These are phyloP conservation scores for Sturnira hondurensis DNA, from an alignment of 2,113 vertebrate species.

Conservation along the genomic window DNA sequence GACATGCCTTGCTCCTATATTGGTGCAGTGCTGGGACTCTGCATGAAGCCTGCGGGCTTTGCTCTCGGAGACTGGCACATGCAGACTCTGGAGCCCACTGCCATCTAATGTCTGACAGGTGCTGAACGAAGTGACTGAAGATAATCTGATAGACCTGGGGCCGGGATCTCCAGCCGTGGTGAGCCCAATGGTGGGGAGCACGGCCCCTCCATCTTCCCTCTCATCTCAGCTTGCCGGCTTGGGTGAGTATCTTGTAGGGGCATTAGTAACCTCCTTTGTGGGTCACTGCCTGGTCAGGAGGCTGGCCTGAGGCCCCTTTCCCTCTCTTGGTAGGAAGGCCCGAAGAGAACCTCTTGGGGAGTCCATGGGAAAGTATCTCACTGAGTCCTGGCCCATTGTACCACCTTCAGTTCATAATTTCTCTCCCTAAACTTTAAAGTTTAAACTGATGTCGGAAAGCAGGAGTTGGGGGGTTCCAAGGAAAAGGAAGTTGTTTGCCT, in stretches of 20 bases:
- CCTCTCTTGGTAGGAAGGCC: background rate
- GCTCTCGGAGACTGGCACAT: rapidly evolving
- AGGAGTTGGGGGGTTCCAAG: background rate
- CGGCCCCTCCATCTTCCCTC: conserved; percentile 85
- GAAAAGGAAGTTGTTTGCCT: background rate
- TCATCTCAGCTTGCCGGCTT: conserved; percentile 93
- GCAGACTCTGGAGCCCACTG: background rate
- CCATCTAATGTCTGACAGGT: conserved; percentile 81
- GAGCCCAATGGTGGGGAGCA: conserved; percentile 89
- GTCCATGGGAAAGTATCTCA: background rate
- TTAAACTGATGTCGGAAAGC: background rate
- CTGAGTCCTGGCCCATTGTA: background rate
- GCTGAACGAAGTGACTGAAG: conserved; percentile 93
- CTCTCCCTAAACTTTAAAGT: background rate
- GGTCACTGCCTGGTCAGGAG: conserved; percentile 83
- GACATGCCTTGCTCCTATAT: background rate
- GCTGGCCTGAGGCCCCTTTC: conserved; percentile 81
- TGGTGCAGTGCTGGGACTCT: too few species aligned
- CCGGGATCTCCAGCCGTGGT: conserved; percentile 97
- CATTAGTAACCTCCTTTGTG: background rate
- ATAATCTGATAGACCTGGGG: conserved; percentile 97
- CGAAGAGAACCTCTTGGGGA: background rate
- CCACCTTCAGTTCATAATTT: background rate
- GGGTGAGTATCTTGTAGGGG: conserved; percentile 80
- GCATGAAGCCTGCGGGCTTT: background rate